Base-by-base conservation (phyloP, 2,888 invertebrate genomes). In the Rambutsinella grinnellia region DNA sequence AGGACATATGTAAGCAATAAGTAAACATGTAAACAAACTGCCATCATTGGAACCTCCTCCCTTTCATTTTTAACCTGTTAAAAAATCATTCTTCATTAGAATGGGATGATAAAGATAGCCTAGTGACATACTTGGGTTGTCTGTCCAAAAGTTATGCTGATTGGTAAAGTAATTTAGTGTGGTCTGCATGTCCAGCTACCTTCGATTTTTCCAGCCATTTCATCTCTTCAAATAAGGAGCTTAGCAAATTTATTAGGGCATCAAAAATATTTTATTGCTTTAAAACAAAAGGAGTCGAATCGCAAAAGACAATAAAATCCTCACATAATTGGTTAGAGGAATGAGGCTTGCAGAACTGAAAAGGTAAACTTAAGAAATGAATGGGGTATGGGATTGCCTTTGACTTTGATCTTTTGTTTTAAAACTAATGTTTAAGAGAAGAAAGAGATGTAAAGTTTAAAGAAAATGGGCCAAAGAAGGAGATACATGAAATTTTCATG, bases 381-480 rank as follows among this genome's bases (percentile, higher is more conserved):
- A n/a, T n/a, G n/a, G n/a, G n/a, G n/a, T n/a, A n/a, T n/a, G n/a
- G n/a, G n/a, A n/a, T n/a, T n/a, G n/a, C n/a, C n/a, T n/a, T n/a
- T n/a, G n/a, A n/a, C n/a, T n/a, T n/a, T n/a, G n/a, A n/a, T n/a
- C n/a, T n/a, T n/a, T n/a, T n/a, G n/a, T n/a, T n/a, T n/a, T n/a
- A n/a, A n/a, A n/a, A n/a, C n/a, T n/a, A n/a, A n/a, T n/a, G n/a
- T n/a, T n/a, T n/a, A n/a, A n/a, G n/a, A n/a, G n/a, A n/a, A n/a
- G n/a, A n/a, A n/a, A n/a, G n/a, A n/a, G n/a, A n/a, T n/a, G n/a
- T n/a, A n/a, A n/a, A n/a, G n/a, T n/a, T n/a, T n/a, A 3, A 44
- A 36, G 17, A 69, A 66, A 61, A 69, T 69, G 61, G 69, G 69
- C 69, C 69, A 69, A 69, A 69, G 60, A 69, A 61, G 69, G 69